Evolutionary conservation across 2,888 invertebrate species (phyloP).

Genomic region (Apocheima hispidaria): DNA sequence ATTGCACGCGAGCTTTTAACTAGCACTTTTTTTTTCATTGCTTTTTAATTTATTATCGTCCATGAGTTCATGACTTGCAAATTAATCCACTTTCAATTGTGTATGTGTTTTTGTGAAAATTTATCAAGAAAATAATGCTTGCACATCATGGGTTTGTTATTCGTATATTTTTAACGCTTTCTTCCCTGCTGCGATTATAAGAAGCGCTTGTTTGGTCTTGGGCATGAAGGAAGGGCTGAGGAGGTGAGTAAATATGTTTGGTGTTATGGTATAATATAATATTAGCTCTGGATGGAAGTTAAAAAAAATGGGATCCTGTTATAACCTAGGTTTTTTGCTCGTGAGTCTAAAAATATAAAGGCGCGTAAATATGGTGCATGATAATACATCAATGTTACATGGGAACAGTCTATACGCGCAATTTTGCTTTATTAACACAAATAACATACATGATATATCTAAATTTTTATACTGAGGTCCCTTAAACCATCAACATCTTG

Average conservation of each 20-base stretch:
- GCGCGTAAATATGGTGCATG: no score
- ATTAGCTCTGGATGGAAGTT: background rate
- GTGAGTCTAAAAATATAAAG: background rate
- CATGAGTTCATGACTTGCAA: no score
- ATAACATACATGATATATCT: no score
- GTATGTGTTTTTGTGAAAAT: background rate
- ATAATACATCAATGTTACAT: no score
- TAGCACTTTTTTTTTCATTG: no score
- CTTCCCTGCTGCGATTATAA: background rate
- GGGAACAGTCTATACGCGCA: no score
- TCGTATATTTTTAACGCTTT: background rate
- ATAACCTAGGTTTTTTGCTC: background rate
- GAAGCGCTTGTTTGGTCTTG: conserved; percentile 6
- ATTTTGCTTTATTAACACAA: no score
- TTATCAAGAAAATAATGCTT: background rate
- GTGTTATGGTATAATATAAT: background rate
- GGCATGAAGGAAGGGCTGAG: background rate
- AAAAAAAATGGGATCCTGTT: background rate
- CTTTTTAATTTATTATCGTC: no score
- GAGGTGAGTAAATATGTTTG: background rate
- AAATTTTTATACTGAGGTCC: no score
- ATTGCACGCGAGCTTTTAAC: background rate
- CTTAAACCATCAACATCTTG: no score
- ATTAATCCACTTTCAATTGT: no score
- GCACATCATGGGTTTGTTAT: background rate